Evolutionary conservation across 1,140 invertebrate genomes (phyloP).

Genomic region (Drosophila biarmipes): DNA sequence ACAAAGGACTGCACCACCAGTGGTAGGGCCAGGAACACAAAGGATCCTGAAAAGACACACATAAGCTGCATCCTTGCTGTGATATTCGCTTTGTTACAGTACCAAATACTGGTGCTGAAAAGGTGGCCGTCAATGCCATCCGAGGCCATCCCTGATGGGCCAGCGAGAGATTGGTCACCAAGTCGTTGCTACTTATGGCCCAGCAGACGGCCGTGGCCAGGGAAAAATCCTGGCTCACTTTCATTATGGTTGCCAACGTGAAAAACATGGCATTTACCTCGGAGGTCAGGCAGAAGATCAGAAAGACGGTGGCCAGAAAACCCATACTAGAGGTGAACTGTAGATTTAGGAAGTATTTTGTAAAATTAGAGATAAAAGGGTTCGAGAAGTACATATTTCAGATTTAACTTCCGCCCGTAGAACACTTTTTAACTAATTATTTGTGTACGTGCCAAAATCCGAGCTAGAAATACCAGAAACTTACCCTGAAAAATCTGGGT

Average conservation of each 20-base stretch:
- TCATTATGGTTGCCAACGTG: conserved; percentile 11
- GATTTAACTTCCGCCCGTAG: too few species aligned
- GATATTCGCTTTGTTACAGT: too few species aligned
- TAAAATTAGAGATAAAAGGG: too few species aligned
- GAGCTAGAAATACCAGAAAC: not conserved
- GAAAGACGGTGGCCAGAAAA: conserved; percentile 4
- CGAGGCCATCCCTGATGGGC: conserved; percentile 32
- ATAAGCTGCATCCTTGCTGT: not conserved
- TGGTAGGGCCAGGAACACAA: conserved; percentile 23
- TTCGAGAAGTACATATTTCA: too few species aligned
- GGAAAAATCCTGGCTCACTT: conserved; percentile 12
- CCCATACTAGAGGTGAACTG: conserved; percentile 14
- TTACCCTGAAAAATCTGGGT: conserved; percentile 26
- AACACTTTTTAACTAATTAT: not conserved
- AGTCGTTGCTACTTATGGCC: not conserved
- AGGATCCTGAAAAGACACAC: conserved; percentile 1
- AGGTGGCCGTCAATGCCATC: conserved; percentile 39
- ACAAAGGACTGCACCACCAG: not conserved
- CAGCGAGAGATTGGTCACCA: conserved; percentile 14
- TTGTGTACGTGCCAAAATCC: not conserved
- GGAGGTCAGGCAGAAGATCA: conserved; percentile 11
- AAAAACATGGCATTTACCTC: conserved; percentile 41
- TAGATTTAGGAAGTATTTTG: too few species aligned
- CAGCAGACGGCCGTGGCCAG: conserved; percentile 13
- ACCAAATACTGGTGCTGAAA: conserved; percentile 40